Evolutionary conservation across 92 coral and sea anemone genomes (phyloP).

Genomic region (Paramuricea clavata): DNA sequence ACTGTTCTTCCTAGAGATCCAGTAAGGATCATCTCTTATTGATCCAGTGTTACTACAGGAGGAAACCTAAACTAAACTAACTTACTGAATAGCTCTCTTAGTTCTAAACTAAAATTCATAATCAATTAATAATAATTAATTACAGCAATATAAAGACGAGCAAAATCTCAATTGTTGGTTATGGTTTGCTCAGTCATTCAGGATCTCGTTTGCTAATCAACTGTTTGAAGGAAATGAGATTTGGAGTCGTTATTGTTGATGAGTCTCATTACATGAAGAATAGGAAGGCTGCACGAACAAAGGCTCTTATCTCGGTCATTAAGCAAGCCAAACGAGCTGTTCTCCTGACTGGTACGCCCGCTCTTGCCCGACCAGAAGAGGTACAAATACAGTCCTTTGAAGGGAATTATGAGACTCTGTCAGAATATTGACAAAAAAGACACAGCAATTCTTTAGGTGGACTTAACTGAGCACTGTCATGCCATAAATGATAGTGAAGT

Average conservation of each 20-base stretch:
- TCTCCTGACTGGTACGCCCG: constrained; percentile 92
- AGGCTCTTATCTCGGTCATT: constrained; percentile 81
- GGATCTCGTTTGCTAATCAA: constrained; percentile 81
- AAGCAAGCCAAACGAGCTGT: constrained; percentile 80
- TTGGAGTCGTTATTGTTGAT: constrained; percentile 83
- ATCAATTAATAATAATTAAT: too few relatives aligned
- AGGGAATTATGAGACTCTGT: too few relatives aligned
- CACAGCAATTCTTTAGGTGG: too few relatives aligned
- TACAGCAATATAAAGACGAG: constrained; percentile 79
- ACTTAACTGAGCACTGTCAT: too few relatives aligned
- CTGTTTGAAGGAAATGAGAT: constrained; percentile 76
- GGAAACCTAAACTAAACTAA: too few relatives aligned
- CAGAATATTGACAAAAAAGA: background rate
- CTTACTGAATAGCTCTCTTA: too few relatives aligned
- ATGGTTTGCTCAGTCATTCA: constrained; percentile 78
- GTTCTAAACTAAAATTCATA: background rate
- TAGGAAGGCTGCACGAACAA: constrained; percentile 78
- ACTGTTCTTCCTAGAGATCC: too few relatives aligned
- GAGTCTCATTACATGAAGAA: constrained; percentile 98
- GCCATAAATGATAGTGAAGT: too few relatives aligned
- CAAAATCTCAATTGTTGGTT: constrained; percentile 83
- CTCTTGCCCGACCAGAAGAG: constrained; percentile 98
- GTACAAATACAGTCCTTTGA: constrained; percentile 43
- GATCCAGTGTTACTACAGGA: too few relatives aligned
- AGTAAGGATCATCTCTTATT: too few relatives aligned